Percentiles rank a stretch among this genome's conserved stretches.
Evolutionary conservation across 2,797 vertebrate genomes (phyloP).

Genomic region (Oophaga sylvatica): DNA sequence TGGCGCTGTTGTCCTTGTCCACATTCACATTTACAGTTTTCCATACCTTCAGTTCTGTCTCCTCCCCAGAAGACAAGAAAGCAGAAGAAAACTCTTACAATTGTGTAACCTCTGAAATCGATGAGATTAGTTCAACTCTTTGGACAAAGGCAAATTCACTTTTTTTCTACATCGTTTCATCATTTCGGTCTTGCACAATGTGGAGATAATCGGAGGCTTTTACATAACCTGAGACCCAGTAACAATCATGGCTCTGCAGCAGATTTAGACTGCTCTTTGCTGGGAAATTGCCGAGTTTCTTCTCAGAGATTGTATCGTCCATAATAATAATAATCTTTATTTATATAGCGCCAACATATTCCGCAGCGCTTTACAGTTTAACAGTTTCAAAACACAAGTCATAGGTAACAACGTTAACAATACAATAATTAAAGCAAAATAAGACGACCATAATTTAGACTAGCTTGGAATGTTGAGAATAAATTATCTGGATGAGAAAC

Average conservation of each 20-base stretch:
- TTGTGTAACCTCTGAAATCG: not conserved
- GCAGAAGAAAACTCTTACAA: not conserved
- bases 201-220: not conserved
- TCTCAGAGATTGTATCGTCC: not conserved
- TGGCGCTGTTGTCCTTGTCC: not conserved
- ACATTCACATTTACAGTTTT: not conserved
- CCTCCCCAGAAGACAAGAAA: not conserved
- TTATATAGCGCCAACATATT: too few relatives aligned
- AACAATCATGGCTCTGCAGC: not conserved
- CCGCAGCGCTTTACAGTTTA: too few relatives aligned
- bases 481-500: constrained; percentile 4
- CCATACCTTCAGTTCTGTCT: not conserved
- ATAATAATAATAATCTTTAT: too few relatives aligned
- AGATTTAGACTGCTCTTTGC: not conserved
- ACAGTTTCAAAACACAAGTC: too few relatives aligned
- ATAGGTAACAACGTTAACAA: too few relatives aligned
- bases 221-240: not conserved
- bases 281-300: not conserved
- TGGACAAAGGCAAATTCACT: not conserved
- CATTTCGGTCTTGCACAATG: not conserved
- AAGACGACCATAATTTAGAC: not conserved
- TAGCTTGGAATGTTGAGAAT: not conserved
- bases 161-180: not conserved
- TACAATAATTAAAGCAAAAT: too few relatives aligned
- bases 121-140: not conserved